phyloP scores from a whole-genome alignment of 1,140 invertebrate genomes.

The Aphelinus certus region DNA sequence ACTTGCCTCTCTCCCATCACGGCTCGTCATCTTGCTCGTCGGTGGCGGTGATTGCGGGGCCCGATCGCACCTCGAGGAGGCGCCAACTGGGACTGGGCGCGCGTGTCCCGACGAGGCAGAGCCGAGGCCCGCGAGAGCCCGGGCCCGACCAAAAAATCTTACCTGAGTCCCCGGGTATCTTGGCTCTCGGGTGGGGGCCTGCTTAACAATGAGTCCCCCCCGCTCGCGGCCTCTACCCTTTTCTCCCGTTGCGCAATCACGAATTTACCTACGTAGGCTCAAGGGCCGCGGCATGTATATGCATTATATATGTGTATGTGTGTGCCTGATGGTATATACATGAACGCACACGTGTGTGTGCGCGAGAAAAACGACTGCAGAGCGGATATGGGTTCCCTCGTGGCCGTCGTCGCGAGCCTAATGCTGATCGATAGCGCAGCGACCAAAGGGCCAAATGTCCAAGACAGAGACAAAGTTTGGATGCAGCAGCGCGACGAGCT shows the following conservation, averaged over 20 bases:
- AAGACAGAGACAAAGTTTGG: no score
- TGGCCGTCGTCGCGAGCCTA: not conserved
- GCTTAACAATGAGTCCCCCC: slow-evolving; percentile 54
- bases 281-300: no score
- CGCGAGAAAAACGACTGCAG: not conserved
- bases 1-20: no score
- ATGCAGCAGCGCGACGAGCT: no score
- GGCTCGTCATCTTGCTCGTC: no score
- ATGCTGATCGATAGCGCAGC: slow-evolving; percentile 15
- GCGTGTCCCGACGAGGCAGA: slow-evolving; percentile 2
- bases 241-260: slow-evolving; percentile 45
- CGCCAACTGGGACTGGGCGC: slow-evolving; percentile 50
- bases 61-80: not conserved
- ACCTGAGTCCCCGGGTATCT: slow-evolving; percentile 57
- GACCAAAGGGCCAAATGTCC: no score
- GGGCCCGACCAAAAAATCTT: slow-evolving; percentile 56
- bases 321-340: not conserved
- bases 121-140: slow-evolving; percentile 56
- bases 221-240: slow-evolving; percentile 36
- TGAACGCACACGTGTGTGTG: not conserved
- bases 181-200: slow-evolving; percentile 54
- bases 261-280: slow-evolving; percentile 44
- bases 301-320: no score
- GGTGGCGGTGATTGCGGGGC: no score
- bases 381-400: no score